Base-by-base conservation (phyloP, 23 tunicate species). In the Oikopleura dioica region DNA sequence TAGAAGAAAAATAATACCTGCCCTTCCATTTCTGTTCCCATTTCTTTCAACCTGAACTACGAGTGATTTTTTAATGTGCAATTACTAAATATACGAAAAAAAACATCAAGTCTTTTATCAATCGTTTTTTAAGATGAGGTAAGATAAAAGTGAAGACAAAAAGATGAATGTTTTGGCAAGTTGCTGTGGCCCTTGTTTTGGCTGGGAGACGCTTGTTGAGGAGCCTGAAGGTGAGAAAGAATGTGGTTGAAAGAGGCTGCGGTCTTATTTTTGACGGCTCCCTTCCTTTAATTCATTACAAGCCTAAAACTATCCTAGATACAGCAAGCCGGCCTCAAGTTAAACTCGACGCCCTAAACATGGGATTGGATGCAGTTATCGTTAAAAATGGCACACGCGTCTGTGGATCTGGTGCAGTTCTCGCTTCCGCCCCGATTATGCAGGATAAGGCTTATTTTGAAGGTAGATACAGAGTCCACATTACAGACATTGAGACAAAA, bases 361-460 rank as follows among this genome's bases (percentile, higher is more conserved):
- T 63, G 72, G 72, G 72, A 24, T 28, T 63, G 31, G 84, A 83
- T 78, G 94, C 92, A 12, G 98, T 92, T 23, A 92, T 92, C 44
- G 94, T 92, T 5, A 92, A 92, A 76, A 86, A 78, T 80, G 98
- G 98, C 0, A 75, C 69, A 72, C 81, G 98, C 36, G 78, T 92
- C 28, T 92, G 98, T 76, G 98, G 98, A 1, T 86, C 88, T 35
- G 98, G 98, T 0, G 94, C 79, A 1, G 81, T 84, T 31, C 37
- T 92, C 0, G 98, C 85, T 0, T 86, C 79, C 51, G 81, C 87
- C 24, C 59, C 79, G 9, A 92, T 92, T 4, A 86, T 78, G 2
- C 98, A 92, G 79, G 98, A 92, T 51, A 92, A 92, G 79, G 95
- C 85, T 1, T 94, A 94, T 78, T 94, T 94, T 77, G 95, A 94